These are phyloP conservation scores for Hozukius guyotensis DNA, from an alignment of 2,797 vertebrate species.

Conservation along the genomic window DNA sequence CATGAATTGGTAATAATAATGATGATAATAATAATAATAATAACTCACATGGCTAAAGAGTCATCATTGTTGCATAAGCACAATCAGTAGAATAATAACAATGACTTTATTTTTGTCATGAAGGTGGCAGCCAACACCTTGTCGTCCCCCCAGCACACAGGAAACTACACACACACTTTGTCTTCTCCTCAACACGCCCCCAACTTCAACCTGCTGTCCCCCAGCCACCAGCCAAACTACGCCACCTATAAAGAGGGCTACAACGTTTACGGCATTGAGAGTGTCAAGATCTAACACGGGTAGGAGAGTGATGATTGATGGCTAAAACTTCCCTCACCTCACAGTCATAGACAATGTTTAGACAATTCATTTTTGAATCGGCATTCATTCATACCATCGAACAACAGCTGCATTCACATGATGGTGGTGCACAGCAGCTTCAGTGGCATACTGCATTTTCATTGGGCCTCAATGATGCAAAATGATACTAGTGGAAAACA, in stretches of 20 bases:
- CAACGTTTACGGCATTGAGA: constrained; percentile 99
- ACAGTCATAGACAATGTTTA: constrained; percentile 57
- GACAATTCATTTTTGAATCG: neutral
- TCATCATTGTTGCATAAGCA: neutral
- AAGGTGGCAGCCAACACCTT: constrained; percentile 96
- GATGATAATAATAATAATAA: too few species aligned
- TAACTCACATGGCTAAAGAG: neutral
- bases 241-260: constrained; percentile 99
- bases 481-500: neutral
- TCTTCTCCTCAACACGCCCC: constrained; percentile 75
- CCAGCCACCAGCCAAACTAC: constrained; percentile 89
- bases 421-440: neutral
- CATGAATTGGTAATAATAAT: neutral
- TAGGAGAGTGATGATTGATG: constrained; percentile 92
- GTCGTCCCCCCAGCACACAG: constrained; percentile 78
- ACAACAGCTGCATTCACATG: constrained; percentile 28
- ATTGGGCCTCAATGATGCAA: neutral
- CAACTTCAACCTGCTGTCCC: constrained; percentile 77
- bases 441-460: neutral
- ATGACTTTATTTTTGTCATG: constrained; percentile 67
- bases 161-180: constrained; percentile 78
- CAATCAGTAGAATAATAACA: constrained; percentile 39
- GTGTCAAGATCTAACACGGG: constrained; percentile 99
- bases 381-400: neutral
- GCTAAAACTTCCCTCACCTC: constrained; percentile 55